These are phyloP conservation scores for Zaprionus ornatus DNA, from an alignment of 1,140 invertebrate genomes.

Conservation along the genomic window DNA sequence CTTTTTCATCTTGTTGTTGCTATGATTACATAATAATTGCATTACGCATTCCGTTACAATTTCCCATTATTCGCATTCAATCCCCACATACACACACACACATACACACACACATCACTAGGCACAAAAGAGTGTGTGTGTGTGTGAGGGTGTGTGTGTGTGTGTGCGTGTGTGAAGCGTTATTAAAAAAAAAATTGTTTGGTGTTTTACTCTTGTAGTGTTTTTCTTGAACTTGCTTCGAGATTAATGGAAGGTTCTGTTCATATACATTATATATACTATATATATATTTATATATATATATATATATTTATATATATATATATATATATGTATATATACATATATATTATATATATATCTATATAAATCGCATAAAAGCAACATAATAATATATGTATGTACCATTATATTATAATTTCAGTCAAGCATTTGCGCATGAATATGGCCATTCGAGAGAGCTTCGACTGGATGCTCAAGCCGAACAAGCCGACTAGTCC, in stretches of 20 bases:
- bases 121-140: slow-evolving; percentile 45
- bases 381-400: slow-evolving; percentile 30
- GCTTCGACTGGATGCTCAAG: slow-evolving; percentile 14
- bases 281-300: neutral
- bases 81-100: slow-evolving; percentile 22
- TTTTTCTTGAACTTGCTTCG: slow-evolving; percentile 38
- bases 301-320: slow-evolving; percentile 8
- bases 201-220: slow-evolving; percentile 57
- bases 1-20: slow-evolving; percentile 15
- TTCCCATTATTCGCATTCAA: slow-evolving; percentile 13
- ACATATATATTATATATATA: neutral
- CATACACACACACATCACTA: neutral
- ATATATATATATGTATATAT: slow-evolving; percentile 7
- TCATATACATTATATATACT: slow-evolving; percentile 35
- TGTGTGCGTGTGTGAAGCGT: neutral
- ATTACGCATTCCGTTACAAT: slow-evolving; percentile 25
- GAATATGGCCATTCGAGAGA: slow-evolving; percentile 37
- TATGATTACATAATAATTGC: slow-evolving; percentile 51
- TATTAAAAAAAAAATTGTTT: slow-evolving; percentile 22
- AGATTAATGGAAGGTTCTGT: slow-evolving; percentile 66
- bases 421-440: slow-evolving; percentile 76
- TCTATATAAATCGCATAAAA: slow-evolving; percentile 57
- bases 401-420: slow-evolving; percentile 38
- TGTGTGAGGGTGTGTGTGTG: slow-evolving; percentile 3
- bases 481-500: neutral